Conservation (phyloP, 1,140 invertebrate species). For the Drosophila rufa region DNA sequence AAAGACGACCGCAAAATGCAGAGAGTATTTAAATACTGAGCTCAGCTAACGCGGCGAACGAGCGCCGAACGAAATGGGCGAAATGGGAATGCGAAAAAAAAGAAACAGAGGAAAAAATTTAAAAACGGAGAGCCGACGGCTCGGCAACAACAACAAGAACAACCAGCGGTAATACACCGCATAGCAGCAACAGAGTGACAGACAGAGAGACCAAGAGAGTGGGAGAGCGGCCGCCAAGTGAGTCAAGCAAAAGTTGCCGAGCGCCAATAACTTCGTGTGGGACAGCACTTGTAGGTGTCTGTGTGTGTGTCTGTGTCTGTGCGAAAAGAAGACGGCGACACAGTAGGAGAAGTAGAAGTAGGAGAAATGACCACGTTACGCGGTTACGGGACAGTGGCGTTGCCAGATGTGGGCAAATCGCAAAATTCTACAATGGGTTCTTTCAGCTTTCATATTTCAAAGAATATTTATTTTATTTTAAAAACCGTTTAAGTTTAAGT, state of each 20-base stretch:
- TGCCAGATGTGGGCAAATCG: constrained; percentile 16
- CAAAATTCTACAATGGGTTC: background rate
- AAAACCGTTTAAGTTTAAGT: no score
- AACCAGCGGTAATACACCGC: constrained; percentile 13
- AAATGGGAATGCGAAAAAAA: constrained; percentile 38
- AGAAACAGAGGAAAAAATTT: constrained; percentile 14
- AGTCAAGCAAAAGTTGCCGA: constrained; percentile 28
- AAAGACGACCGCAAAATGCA: constrained; percentile 78
- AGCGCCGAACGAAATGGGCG: constrained; percentile 26
- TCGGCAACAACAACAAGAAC: constrained; percentile 13
- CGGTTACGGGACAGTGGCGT: constrained; percentile 19
- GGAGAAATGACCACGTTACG: constrained; percentile 40
- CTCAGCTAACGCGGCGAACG: constrained; percentile 48
- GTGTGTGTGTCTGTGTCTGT: constrained; percentile 10
- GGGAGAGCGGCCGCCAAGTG: constrained; percentile 27
- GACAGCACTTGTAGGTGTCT: background rate
- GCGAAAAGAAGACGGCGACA: constrained; percentile 36
- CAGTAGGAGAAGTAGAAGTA: constrained; percentile 24
- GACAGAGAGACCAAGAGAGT: constrained; percentile 15
- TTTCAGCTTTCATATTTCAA: background rate
- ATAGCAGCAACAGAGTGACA: constrained; percentile 24
- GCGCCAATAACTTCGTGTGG: constrained; percentile 37
- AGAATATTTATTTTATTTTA: background rate
- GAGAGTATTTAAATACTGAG: constrained; percentile 77
- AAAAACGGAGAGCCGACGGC: constrained; percentile 20